Evolutionary conservation across 1,140 invertebrate genomes (phyloP).

Genomic region (Penaeus vannamei): DNA sequence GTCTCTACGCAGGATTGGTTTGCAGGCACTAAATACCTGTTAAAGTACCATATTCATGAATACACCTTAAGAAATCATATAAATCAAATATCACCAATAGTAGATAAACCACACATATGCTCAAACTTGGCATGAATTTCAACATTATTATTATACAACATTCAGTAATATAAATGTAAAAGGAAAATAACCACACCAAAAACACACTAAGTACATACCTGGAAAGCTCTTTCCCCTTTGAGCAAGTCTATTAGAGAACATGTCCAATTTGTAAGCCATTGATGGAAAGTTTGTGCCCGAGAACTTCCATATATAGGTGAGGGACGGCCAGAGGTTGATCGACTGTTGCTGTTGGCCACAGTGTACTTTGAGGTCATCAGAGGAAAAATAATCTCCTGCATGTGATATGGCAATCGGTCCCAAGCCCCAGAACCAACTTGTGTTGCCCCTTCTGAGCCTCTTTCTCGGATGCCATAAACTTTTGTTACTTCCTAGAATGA

Average conservation of each 20-base stretch:
- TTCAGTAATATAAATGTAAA: too few species aligned
- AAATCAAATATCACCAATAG: not conserved
- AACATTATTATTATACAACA: too few species aligned
- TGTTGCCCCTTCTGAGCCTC: conserved; percentile 36
- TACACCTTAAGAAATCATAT: conserved; percentile 42
- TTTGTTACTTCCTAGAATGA: conserved; percentile 57
- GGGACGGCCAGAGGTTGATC: conserved; percentile 43
- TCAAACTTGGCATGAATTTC: too few species aligned
- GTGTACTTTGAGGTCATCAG: conserved; percentile 72
- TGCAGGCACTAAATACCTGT: conserved; percentile 67
- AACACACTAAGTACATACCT: conserved; percentile 37
- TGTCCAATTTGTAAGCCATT: conserved; percentile 74
- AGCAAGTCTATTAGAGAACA: conserved; percentile 72
- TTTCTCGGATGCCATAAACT: conserved; percentile 61
- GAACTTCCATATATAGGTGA: conserved; percentile 72
- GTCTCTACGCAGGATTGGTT: conserved; percentile 70
- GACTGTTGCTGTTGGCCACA: conserved; percentile 47
- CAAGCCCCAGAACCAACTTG: conserved; percentile 52
- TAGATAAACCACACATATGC: too few species aligned
- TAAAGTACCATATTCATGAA: conserved; percentile 18
- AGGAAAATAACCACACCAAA: too few species aligned
- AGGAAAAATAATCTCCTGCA: conserved; percentile 73
- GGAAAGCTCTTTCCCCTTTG: conserved; percentile 51
- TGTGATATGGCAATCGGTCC: conserved; percentile 48
- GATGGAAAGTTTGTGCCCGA: conserved; percentile 71